These are phyloP conservation scores for Cylas formicarius DNA, from an alignment of 1,140 invertebrate genomes.

Conservation along the genomic window DNA sequence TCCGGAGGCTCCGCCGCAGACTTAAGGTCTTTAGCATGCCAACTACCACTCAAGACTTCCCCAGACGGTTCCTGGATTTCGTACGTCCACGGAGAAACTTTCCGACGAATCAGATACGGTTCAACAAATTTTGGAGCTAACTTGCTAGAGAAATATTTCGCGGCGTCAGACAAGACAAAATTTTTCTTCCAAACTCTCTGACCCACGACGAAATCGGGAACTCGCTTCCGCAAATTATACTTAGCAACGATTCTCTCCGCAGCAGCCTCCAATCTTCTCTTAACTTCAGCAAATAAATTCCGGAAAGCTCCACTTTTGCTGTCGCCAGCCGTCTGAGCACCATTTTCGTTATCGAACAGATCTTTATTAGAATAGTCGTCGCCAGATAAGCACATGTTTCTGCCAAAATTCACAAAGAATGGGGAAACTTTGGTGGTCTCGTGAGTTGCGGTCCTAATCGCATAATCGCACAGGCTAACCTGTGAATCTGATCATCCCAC, in stretches of 20 bases:
- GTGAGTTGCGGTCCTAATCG: conserved; percentile 27
- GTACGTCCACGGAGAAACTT: neutral
- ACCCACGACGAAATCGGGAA: neutral
- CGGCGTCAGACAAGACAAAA: conserved; percentile 14
- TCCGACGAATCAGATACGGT: neutral
- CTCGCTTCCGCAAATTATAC: conserved; percentile 9
- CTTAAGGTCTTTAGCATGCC: too few relatives aligned
- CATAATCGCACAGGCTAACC: conserved; percentile 27
- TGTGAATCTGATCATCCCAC: conserved; percentile 30
- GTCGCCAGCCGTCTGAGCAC: too few relatives aligned
- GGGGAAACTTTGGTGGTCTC: conserved; percentile 31
- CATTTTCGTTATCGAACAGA: too few relatives aligned
- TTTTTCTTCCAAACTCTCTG: conserved; percentile 7
- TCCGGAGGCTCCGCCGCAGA: too few relatives aligned
- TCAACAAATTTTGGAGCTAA: conserved; percentile 14
- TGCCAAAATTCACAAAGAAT: conserved; percentile 14
- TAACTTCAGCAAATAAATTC: too few relatives aligned
- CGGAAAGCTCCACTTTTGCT: too few relatives aligned
- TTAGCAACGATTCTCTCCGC: too few relatives aligned
- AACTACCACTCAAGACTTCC: too few relatives aligned
- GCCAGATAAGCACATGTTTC: conserved; percentile 10
- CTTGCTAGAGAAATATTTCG: conserved; percentile 13
- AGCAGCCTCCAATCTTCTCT: too few relatives aligned
- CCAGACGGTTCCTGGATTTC: conserved; percentile 2
- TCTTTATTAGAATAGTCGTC: too few relatives aligned